Evolutionary conservation across 2,113 vertebrate species (phyloP).

Genomic region (Oreochromis spilurus): DNA sequence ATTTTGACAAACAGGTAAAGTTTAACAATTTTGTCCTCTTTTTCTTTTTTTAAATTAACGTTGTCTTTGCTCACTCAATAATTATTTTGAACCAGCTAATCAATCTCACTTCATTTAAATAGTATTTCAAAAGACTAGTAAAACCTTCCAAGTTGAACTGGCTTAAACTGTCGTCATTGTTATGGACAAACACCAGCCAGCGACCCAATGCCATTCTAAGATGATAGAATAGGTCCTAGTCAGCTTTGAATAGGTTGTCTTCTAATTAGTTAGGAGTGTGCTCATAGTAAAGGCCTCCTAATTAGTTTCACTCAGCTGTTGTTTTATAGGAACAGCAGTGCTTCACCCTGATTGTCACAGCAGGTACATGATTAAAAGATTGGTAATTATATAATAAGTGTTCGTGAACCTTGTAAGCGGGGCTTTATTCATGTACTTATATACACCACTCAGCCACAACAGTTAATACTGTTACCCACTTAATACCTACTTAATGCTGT

Average conservation of each 20-base stretch:
- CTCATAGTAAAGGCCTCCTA: not conserved
- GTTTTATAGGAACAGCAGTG: not conserved
- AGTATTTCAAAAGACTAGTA: not conserved
- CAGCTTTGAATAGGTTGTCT: not conserved
- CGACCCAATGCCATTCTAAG: not conserved
- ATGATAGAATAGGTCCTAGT: not conserved
- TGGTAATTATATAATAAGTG: not conserved
- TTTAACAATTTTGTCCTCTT: not conserved
- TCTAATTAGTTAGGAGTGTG: not conserved
- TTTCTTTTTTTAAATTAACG: rapidly evolving
- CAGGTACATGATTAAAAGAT: not conserved
- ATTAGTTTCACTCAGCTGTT: not conserved
- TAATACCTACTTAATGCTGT: not conserved
- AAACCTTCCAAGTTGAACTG: not conserved
- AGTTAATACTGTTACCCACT: not conserved
- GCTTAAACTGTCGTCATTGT: not conserved
- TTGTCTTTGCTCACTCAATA: not conserved
- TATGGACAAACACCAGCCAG: not conserved
- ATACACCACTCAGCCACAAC: not conserved
- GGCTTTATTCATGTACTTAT: not conserved
- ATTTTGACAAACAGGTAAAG: not conserved
- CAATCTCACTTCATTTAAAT: not conserved
- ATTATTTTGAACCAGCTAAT: rapidly evolving
- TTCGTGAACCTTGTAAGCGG: not conserved
- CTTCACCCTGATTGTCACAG: not conserved